phyloP scores from a whole-genome alignment of 1,140 invertebrate species.

The Babylonia areolata region DNA sequence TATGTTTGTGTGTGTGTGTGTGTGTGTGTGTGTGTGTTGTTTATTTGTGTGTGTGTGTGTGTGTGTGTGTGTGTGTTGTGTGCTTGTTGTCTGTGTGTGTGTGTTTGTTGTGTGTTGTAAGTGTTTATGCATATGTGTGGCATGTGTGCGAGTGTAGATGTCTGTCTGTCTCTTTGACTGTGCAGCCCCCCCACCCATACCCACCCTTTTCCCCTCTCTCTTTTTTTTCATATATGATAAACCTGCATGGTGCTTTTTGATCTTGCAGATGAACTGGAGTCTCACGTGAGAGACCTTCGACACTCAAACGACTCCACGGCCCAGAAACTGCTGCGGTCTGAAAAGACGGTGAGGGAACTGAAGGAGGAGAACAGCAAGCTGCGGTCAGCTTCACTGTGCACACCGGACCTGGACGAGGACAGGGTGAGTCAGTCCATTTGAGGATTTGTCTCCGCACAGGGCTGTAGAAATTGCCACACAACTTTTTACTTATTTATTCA shows the following conservation, averaged over 20 bases:
- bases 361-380: constrained; percentile 54
- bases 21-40: neutral
- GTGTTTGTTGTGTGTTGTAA: neutral
- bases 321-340: constrained; percentile 47
- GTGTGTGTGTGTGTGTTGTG: neutral
- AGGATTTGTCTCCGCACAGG: too few relatives aligned
- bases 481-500: too few relatives aligned
- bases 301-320: constrained; percentile 61
- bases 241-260: neutral
- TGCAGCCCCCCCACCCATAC: too few relatives aligned
- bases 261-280: constrained; percentile 60
- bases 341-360: constrained; percentile 52
- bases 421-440: constrained; percentile 17
- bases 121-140: neutral
- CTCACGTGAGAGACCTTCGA: constrained; percentile 62
- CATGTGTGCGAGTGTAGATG: too few relatives aligned
- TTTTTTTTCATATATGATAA: neutral
- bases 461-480: too few relatives aligned
- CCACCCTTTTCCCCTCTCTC: neutral
- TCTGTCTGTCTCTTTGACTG: neutral
- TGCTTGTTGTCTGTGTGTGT: neutral
- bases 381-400: constrained; percentile 16
- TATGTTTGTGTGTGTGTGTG: neutral
- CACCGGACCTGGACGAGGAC: constrained; percentile 47
- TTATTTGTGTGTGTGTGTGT: neutral